These are phyloP conservation scores for Zootoca vivipara DNA, from an alignment of 2,113 vertebrate genomes.

Conservation along the genomic window DNA sequence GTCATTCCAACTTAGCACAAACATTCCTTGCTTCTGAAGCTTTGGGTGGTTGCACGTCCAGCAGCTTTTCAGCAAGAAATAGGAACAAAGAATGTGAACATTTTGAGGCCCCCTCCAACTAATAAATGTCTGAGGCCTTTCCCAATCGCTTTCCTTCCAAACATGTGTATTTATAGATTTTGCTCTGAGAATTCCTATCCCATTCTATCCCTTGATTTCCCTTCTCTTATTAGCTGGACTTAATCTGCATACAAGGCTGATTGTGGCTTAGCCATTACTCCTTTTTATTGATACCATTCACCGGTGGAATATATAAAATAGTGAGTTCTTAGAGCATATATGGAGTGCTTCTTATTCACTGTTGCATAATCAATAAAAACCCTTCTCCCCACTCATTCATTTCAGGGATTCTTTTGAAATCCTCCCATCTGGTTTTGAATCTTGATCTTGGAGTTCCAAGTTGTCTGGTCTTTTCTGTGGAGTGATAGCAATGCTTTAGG, in stretches of 20 bases:
- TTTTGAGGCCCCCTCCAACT: neutral
- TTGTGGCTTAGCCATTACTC: neutral
- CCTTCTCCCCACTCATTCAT: neutral
- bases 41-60: neutral
- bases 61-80: neutral
- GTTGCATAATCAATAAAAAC: neutral
- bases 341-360: neutral
- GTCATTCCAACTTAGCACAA: conserved; percentile 51
- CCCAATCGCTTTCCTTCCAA: neutral
- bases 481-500: no score
- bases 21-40: conserved; percentile 54
- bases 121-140: neutral
- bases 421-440: no score
- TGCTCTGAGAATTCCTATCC: neutral
- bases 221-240: neutral
- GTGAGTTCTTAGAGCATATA: neutral
- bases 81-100: neutral
- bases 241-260: neutral
- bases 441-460: no score
- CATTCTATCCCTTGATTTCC: neutral
- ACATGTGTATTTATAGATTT: neutral
- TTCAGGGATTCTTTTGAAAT: no score
- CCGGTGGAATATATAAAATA: neutral
- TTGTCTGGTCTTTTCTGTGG: no score
- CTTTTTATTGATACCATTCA: neutral